Percentiles rank a stretch among this genome's conserved stretches.
Conservation (phyloP, 2,113 vertebrate genomes). For the Oryzias javanicus region DNA sequence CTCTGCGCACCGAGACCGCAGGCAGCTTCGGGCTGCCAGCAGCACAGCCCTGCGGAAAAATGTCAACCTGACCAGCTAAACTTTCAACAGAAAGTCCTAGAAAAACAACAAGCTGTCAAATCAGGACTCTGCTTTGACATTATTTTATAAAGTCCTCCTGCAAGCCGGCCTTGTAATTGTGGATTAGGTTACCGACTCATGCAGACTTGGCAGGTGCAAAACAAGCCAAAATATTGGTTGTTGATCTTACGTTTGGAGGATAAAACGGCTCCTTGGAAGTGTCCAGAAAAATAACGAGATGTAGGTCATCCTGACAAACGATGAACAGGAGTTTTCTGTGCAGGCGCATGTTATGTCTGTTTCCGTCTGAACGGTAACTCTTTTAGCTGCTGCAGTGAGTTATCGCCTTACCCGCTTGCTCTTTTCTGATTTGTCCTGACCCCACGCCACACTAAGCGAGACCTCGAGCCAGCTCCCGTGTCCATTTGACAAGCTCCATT, state of each 20-base stretch:
- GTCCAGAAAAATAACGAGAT: conserved; percentile 38
- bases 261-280: conserved; percentile 36
- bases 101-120: conserved; percentile 58
- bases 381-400: conserved; percentile 53
- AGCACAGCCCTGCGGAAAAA: conserved; percentile 60
- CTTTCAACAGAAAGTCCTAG: conserved; percentile 43
- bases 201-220: conserved; percentile 71
- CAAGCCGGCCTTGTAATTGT: conserved; percentile 73
- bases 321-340: conserved; percentile 51
- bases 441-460: conserved; percentile 50
- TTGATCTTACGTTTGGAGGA: conserved; percentile 48
- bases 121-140: conserved; percentile 57
- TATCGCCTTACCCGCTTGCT: conserved; percentile 48
- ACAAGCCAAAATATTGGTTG: conserved; percentile 67
- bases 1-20: conserved; percentile 67
- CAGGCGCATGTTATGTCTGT: conserved; percentile 56
- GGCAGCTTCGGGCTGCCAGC: conserved; percentile 52
- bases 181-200: conserved; percentile 63
- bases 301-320: conserved; percentile 33
- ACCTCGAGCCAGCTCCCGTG: conserved; percentile 64
- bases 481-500: conserved; percentile 74
- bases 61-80: conserved; percentile 64
- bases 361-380: conserved; percentile 56
- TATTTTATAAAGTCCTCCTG: conserved; percentile 67
- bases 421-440: conserved; percentile 47